phyloP scores from a whole-genome alignment of 1,140 invertebrate genomes.

The Pinna nobilis region DNA sequence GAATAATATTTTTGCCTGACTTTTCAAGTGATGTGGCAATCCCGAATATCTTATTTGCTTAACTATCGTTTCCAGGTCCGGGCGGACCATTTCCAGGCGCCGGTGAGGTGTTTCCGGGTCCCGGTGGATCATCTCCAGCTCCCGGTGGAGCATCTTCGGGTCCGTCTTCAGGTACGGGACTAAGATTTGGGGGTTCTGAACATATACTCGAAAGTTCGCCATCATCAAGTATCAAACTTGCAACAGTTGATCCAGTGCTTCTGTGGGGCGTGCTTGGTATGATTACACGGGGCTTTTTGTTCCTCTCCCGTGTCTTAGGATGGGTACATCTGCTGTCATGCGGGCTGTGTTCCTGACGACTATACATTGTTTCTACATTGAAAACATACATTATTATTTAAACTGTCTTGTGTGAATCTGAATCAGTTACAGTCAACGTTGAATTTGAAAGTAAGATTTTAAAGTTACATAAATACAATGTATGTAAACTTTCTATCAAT shows the following conservation, averaged over 20 bases:
- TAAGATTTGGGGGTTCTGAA: not conserved
- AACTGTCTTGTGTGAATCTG: not conserved
- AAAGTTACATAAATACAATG: not conserved
- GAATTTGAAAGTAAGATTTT: not conserved
- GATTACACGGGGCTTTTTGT: not conserved
- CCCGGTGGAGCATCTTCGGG: no score
- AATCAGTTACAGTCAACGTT: not conserved
- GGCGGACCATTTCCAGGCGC: no score
- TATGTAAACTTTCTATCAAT: not conserved
- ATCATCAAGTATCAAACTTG: constrained; percentile 11
- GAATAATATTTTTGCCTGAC: no score
- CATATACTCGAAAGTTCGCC: not conserved
- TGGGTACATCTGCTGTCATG: constrained; percentile 7
- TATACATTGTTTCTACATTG: not conserved
- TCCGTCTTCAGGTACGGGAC: not conserved
- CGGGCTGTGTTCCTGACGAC: not conserved
- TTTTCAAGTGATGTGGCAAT: no score
- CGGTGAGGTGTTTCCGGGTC: no score
- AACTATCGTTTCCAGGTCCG: no score
- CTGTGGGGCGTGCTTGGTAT: not conserved
- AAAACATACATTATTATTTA: not conserved
- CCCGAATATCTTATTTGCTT: no score
- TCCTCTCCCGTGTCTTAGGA: not conserved
- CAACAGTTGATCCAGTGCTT: constrained; percentile 10
- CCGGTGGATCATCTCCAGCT: no score